Base-by-base conservation (phyloP, 2,888 invertebrate species). In the Chaetoderma sp. region DNA sequence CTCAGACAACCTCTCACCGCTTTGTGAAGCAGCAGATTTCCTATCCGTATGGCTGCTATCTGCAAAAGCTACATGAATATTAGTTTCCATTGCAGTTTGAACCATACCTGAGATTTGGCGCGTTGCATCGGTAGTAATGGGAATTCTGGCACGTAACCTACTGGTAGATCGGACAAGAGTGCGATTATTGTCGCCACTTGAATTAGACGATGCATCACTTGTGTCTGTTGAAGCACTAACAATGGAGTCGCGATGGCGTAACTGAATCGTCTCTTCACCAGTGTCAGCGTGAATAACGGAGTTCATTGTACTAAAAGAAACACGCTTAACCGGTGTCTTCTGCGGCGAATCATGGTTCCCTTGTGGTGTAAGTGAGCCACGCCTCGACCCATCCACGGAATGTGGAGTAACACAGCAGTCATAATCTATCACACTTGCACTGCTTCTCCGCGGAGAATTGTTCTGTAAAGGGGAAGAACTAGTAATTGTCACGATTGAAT, bases 221-320 rank as follows among this genome's bases (percentile, higher is more conserved):
- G 81, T 80, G 54, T 82, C 81, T 4, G 81, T 82, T 21, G 80
- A 80, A 45, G 80, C 79, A 67, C 80, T 80, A 10, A 79, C 79
- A 42, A 82, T 82, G 27, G 81, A 82, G 63, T 82, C 81, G 23
- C 81, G 62, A 64, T 82, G 81, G 27, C 75, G 70, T 36, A 78
- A 64, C 0, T 69, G 70, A 18, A 75, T 63, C 23, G 77, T 65
- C 60, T 79, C 78, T 61, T 78, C 78, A 2, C 76, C 73, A 1
- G 70, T 69, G 59, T 79, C 79, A 8, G 73, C 73, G 60, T 78
- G 76, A 39, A 80, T 82, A 39, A 81, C 78, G 65, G 79, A 76
- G 62, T 78, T 80, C 16, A 80, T 82, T 55, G 77, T 79, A 65
- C 82, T 82, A 66, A 81, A 81, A 39, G 82, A 82, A 21, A 81